Conservation (phyloP, 2,888 invertebrate species). For the Dynastes tityus region DNA sequence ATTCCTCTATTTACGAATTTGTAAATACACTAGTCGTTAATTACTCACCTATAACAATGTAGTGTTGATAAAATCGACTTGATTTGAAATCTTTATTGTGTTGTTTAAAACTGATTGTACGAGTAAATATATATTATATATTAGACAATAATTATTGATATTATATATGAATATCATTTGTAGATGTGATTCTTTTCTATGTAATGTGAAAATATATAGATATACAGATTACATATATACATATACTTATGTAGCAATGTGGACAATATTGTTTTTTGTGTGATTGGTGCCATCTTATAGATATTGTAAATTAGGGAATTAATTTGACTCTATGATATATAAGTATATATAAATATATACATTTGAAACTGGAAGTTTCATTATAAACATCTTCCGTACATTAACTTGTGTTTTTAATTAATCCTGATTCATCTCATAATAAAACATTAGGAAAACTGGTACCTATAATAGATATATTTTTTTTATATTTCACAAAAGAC, state of each 20-base stretch:
- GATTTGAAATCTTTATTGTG: constrained; percentile 7
- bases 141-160: constrained; percentile 63
- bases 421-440: background rate
- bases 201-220: constrained; percentile 40
- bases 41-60: constrained; percentile 20
- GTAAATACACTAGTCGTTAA: constrained; percentile 65
- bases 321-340: constrained; percentile 62
- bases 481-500: too few relatives aligned
- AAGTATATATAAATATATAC: constrained; percentile 53
- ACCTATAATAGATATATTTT: too few relatives aligned
- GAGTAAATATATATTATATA: constrained; percentile 58
- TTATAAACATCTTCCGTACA: constrained; percentile 69
- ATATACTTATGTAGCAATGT: constrained; percentile 34
- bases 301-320: constrained; percentile 66
- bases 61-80: constrained; percentile 25
- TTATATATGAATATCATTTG: constrained; percentile 55
- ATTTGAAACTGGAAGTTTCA: constrained; percentile 71
- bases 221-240: constrained; percentile 40
- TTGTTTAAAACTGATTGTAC: constrained; percentile 49
- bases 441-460: too few relatives aligned
- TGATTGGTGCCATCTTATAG: constrained; percentile 60
- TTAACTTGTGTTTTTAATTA: constrained; percentile 53
- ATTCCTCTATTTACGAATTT: constrained; percentile 54
- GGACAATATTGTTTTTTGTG: constrained; percentile 49
- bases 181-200: constrained; percentile 55